Evolutionary conservation across 2,113 vertebrate genomes (phyloP), one percentile per base, ranked within the genome.

Genomic region (Pteronura brasiliensis): DNA sequence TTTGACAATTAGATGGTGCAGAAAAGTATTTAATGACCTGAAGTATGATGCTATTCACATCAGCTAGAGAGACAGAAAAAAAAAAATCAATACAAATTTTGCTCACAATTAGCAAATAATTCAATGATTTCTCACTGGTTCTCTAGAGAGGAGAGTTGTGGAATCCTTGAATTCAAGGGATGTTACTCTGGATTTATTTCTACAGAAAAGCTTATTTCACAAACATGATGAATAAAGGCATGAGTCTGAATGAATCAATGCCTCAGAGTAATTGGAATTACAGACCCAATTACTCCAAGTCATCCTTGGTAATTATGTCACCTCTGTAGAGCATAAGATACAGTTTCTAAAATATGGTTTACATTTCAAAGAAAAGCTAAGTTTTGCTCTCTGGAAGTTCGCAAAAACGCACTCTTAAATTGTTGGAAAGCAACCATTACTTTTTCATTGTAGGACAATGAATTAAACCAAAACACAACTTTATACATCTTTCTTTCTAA

Each of bases 101-200:
- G 96, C 97, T 98, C 95, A 97, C 98, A 99, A 99, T 99, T 99
- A 99, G 98, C 94, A 98, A 99, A 99, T 99, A 99, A 99, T 98
- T 98, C 97, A 98, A 96, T 98, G 93, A 98, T 98, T 94, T 98
- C 49, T 96, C 96, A 69, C 95, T 84, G 88, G 87, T 98, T 96
- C 95, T 98, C 92, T 93, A 96, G 97, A 98, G 95, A 93, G 79
- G 84, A 95, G 55, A 18, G 13, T 21, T 95, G 42, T 47, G 12
- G 9, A 69, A 97, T 84, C 20, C 89, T 89, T 89, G 65, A 88
- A 93, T 65, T 98, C 81, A 97, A 65, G n/a, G 14, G 97, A 96
- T 96, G 79, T 89, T 67, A 47, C 20, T 91, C 94, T 97, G 92
- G 96, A 97, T 96, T 86, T 97, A 95, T 91, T 98, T 98, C 80